These are phyloP conservation scores for silkworm (Bombyx mori) DNA, from an alignment of 1,140 invertebrate species.

Conservation along the genomic window ASM3026992v2 NC_085112.1:8785501-8786000, in stretches of 20 bases:
- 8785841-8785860: conserved; percentile 80
- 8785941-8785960: conserved; percentile 80
- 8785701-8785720: conserved; percentile 87
- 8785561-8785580: conserved; percentile 94
- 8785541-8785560: conserved; percentile 91
- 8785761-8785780: conserved; percentile 92
- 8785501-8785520: conserved; percentile 84
- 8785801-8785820: conserved; percentile 89
- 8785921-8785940: conserved; percentile 88
- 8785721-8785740: conserved; percentile 84
- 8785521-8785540: conserved; percentile 87
- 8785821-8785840: conserved; percentile 79
- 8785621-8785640: conserved; percentile 85
- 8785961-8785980: conserved; percentile 87
- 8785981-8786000: conserved; percentile 91
- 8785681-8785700: conserved; percentile 77
- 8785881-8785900: conserved; percentile 83
- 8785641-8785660: conserved; percentile 89
- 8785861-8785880: conserved; percentile 86
- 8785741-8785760: conserved; percentile 92
- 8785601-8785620: conserved; percentile 93
- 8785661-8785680: conserved; percentile 91
- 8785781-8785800: conserved; percentile 96
- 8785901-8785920: conserved; percentile 91
- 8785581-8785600: conserved; percentile 87